Base-by-base conservation (phyloP, 2,797 vertebrate species). In the Enteromius paludinosus region DNA sequence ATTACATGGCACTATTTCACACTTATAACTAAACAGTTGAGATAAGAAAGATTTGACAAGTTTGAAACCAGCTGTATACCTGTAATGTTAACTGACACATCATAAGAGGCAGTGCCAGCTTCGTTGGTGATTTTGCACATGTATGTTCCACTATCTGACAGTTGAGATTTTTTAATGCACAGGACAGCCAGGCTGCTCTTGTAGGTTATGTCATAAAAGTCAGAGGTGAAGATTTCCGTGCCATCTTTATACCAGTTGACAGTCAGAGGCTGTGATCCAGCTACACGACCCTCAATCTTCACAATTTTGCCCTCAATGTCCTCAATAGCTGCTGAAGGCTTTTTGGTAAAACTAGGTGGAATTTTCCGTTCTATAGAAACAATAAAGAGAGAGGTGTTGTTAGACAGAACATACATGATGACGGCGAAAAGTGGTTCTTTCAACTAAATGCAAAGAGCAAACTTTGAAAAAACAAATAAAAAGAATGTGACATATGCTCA, bases 281-380 rank as follows among this genome's bases (percentile, higher is more conserved):
- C 92, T 78, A 99, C 93, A n/a, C 93, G 92, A 23, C 96, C 96
- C 90, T 99, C 98, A 0, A 99, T 93, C 93, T 96, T 98, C 86
- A 99, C 91, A 85, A 97, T 89, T 65, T 95, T 97, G 25, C 97
- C 97, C 92, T 98, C 96, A 17, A 87, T 94, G 90, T 99, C 98
- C 90, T 99, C 97, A 4, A 99, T 90, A 17, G 91, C 91, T 90
- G 96, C 96, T 0, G 97, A 96, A 12, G 97, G 94, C 90, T 97
- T 98, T 91, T 97, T 98, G 81, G 97, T 99, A 92, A 99, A 99
- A 86, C 92, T 92, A 4, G 98, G 98, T 74, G 97, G 96, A 71
- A 91, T 95, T 91, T 97, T 97, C 75, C 96, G 94, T 89, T 99
- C 98, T 99, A 77, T 61, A 77, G 73, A 12, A 83, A 83, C 28